phyloP scores from a whole-genome alignment of 1,140 invertebrate species.

The Dysdera silvatica region DNA sequence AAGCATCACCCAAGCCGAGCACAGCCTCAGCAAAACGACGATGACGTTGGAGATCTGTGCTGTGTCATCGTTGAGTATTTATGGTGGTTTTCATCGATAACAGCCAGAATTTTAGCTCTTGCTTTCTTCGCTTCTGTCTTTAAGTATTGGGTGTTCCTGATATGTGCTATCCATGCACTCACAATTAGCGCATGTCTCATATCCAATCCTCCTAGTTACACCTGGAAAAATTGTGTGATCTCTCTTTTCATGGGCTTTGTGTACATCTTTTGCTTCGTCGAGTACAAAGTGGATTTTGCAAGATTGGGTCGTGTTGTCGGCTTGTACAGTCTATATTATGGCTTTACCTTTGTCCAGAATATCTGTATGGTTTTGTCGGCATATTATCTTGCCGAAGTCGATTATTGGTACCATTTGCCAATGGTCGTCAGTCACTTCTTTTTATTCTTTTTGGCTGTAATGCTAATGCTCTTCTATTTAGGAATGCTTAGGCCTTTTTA shows the following conservation, averaged over 20 bases:
- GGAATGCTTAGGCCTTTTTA: constrained; percentile 26
- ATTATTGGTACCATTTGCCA: constrained; percentile 18
- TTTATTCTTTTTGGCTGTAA: constrained; percentile 28
- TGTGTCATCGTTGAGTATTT: constrained; percentile 60
- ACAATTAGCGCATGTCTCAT: constrained; percentile 61
- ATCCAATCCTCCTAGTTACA: constrained; percentile 10
- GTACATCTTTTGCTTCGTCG: constrained; percentile 29
- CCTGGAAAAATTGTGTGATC: constrained; percentile 3
- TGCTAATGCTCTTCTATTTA: constrained; percentile 33
- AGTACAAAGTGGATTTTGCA: constrained; percentile 28
- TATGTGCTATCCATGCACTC: constrained; percentile 61
- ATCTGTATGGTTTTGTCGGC: constrained; percentile 21
- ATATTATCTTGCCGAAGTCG: constrained; percentile 11
- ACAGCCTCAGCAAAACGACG: constrained; percentile 48
- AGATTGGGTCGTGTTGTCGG: constrained; percentile 15
- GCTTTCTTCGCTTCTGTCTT: constrained; percentile 45
- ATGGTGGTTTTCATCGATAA: constrained; percentile 70
- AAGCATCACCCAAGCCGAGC: constrained; percentile 26
- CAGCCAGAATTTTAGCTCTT: constrained; percentile 50
- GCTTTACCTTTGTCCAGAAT: constrained; percentile 24
- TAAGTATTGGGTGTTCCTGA: constrained; percentile 53
- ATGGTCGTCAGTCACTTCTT: constrained; percentile 28
- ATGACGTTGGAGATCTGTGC: constrained; percentile 51
- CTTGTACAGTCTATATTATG: constrained; percentile 24
- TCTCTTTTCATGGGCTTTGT: constrained; percentile 25